Percentiles rank a stretch among this genome's conserved stretches.
Evolutionary conservation across 2,888 invertebrate genomes (phyloP).

Genomic region (Chrysodeixis includens): DNA sequence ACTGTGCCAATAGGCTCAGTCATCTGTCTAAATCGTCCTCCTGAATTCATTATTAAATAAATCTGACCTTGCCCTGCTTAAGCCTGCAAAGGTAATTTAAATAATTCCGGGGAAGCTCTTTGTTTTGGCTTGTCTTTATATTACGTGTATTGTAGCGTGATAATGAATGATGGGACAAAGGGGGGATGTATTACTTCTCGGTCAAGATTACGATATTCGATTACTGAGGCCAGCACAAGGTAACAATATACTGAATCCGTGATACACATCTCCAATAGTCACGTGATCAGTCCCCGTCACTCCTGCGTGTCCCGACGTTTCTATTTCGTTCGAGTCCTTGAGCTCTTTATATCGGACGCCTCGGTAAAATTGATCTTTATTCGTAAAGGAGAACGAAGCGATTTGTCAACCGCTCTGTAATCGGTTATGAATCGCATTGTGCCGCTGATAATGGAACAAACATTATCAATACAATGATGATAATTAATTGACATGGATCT

Average conservation of each 20-base stretch:
- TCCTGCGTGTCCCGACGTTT: background rate
- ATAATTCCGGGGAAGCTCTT: conserved; percentile 28
- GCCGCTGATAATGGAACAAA: conserved; percentile 30
- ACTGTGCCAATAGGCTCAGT: background rate
- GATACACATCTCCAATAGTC: background rate
- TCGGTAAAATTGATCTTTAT: conserved; percentile 21
- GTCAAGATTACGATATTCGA: background rate
- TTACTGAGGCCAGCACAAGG: background rate
- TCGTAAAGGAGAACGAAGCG: conserved; percentile 5
- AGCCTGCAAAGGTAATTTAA: conserved; percentile 36
- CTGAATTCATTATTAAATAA: conserved; percentile 46
- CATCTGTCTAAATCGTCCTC: conserved; percentile 26
- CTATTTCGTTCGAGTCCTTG: background rate
- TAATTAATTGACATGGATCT: conserved; percentile 35
- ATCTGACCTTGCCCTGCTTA: conserved; percentile 33
- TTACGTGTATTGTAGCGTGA: conserved; percentile 21
- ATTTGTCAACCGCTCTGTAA: conserved; percentile 21
- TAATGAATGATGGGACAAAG: conserved; percentile 20
- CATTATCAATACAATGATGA: conserved; percentile 30
- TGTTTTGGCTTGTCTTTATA: conserved; percentile 29
- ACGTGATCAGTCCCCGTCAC: background rate
- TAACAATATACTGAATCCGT: background rate
- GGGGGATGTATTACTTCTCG: background rate
- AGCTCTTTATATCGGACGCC: conserved; percentile 9
- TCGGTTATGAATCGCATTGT: conserved; percentile 24